Conservation (phyloP, 1,140 invertebrate genomes). For the Panagrolaimus sp. region DNA sequence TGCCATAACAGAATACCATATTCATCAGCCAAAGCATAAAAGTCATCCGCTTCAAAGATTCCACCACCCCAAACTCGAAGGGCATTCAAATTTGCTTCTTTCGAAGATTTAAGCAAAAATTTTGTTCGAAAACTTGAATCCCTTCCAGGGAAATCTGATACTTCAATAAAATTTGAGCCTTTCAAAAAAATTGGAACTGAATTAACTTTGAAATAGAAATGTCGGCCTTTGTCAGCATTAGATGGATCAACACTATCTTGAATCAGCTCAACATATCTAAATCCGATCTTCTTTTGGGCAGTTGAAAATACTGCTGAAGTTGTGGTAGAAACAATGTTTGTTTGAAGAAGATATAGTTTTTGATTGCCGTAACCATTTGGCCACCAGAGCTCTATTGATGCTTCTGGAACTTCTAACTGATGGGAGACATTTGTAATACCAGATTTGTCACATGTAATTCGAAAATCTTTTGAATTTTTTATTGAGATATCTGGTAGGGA, state of each 20-base stretch:
- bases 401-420: no score
- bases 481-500: not conserved
- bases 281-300: conserved; percentile 67
- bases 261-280: conserved; percentile 75
- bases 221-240: conserved; percentile 64
- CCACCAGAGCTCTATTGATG: not conserved
- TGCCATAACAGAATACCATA: conserved; percentile 46
- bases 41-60: conserved; percentile 81
- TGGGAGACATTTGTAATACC: no score
- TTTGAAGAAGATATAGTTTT: not conserved
- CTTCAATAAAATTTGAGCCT: conserved; percentile 88
- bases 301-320: conserved; percentile 17
- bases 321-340: conserved; percentile 7
- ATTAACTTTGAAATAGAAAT: conserved; percentile 85
- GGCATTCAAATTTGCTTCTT: conserved; percentile 77
- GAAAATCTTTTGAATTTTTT: not conserved
- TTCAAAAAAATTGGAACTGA: conserved; percentile 83
- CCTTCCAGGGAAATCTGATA: conserved; percentile 71
- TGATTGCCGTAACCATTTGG: conserved; percentile 5
- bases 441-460: no score
- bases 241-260: conserved; percentile 65
- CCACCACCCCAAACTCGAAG: conserved; percentile 95
- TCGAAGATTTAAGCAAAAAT: conserved; percentile 23
- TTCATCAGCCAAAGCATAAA: conserved; percentile 71
- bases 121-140: conserved; percentile 22